Conservation (phyloP, 2,797 vertebrate genomes). For the Oryzias sinensis region DNA sequence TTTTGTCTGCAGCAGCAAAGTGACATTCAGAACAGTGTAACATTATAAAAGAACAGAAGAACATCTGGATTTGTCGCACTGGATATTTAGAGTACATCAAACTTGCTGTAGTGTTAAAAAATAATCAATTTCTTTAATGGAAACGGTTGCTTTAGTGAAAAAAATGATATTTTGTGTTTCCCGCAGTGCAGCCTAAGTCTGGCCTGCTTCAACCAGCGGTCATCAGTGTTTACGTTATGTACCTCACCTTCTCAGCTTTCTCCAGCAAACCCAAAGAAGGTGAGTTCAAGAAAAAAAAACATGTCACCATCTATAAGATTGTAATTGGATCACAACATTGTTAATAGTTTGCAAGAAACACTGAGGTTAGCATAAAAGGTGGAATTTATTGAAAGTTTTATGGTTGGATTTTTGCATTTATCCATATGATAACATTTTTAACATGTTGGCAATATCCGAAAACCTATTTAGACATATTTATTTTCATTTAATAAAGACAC, state of each 20-base stretch:
- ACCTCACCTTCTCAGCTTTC: slow-evolving; percentile 95
- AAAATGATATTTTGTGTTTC: slow-evolving; percentile 20
- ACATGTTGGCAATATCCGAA: too few relatives aligned
- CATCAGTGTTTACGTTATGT: slow-evolving; percentile 97
- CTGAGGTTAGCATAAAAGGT: not conserved
- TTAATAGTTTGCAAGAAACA: too few relatives aligned
- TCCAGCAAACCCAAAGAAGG: slow-evolving; percentile 93
- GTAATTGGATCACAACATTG: too few relatives aligned
- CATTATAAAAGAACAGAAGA: too few relatives aligned
- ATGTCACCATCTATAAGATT: not conserved
- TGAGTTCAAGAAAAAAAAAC: slow-evolving; percentile 69
- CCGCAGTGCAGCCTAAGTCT: slow-evolving; percentile 89
- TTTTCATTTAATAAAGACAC: too few relatives aligned
- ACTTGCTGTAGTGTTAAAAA: not conserved
- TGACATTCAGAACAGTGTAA: too few relatives aligned
- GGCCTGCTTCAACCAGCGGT: slow-evolving; percentile 92
- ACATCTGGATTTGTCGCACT: too few relatives aligned
- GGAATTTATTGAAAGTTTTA: not conserved
- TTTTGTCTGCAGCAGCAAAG: too few relatives aligned
- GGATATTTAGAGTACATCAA: not conserved
- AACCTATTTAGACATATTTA: too few relatives aligned
- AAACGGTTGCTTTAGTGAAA: not conserved
- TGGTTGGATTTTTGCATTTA: not conserved
- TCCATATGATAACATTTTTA: too few relatives aligned
- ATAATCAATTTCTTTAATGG: not conserved